These are phyloP conservation scores for Apantesis nais DNA, from an alignment of 2,888 invertebrate species.

Conservation along the genomic window DNA sequence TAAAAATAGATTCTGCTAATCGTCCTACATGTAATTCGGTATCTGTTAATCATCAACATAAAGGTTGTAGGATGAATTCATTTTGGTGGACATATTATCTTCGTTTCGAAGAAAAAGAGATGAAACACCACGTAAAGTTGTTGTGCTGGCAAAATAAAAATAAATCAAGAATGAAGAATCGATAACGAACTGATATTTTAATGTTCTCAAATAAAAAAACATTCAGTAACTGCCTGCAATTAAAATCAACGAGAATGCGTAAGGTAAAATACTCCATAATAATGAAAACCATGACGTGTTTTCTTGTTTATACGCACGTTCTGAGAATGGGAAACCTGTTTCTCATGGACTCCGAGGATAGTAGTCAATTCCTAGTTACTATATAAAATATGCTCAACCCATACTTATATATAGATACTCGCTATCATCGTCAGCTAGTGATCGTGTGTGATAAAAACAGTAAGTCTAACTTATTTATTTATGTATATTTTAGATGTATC, in stretches of 20 bases:
- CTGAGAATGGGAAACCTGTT: constrained; percentile 43
- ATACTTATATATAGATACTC: constrained; percentile 27
- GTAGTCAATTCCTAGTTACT: constrained; percentile 34
- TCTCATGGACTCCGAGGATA: constrained; percentile 17
- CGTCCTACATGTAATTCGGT: background rate
- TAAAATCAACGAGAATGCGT: constrained; percentile 10
- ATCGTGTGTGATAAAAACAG: constrained; percentile 15
- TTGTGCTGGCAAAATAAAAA: no score
- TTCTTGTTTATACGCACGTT: constrained; percentile 17
- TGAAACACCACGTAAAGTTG: background rate
- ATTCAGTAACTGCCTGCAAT: constrained; percentile 5
- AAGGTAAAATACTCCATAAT: constrained; percentile 23
- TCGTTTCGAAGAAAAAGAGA: background rate
- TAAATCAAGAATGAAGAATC: no score
- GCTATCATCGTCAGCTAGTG: constrained; percentile 21
- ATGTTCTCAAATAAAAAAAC: background rate
- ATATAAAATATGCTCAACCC: constrained; percentile 40
- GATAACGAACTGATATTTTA: background rate
- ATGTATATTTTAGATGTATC: background rate
- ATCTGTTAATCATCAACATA: background rate
- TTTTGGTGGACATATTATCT: background rate
- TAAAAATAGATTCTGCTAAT: background rate
- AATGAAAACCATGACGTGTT: constrained; percentile 22
- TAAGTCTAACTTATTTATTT: background rate
- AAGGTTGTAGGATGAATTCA: background rate